Conservation (phyloP, 1,140 invertebrate species). For the Armadillidium nasatum region DNA sequence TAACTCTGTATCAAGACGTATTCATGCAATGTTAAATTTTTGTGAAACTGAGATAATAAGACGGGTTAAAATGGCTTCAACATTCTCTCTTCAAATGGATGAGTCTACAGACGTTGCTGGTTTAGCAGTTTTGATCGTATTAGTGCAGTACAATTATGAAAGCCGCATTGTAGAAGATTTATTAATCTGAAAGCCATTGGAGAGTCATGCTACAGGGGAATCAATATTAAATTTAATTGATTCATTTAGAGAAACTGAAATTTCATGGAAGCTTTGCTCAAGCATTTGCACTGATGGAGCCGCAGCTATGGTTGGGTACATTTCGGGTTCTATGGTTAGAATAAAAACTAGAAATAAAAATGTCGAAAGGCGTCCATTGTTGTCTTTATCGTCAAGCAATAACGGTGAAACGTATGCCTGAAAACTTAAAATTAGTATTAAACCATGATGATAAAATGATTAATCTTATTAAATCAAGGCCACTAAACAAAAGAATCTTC, state of each 20-base stretch:
- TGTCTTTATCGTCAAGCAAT: slow-evolving; percentile 45
- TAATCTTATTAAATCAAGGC: slow-evolving; percentile 45
- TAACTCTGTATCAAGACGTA: slow-evolving; percentile 40
- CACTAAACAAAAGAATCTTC: slow-evolving; percentile 45
- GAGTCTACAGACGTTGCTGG: slow-evolving; percentile 45
- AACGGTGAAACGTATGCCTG: slow-evolving; percentile 39
- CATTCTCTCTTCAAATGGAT: slow-evolving; percentile 44
- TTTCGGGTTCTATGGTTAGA: slow-evolving; percentile 41
- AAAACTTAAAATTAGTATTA: slow-evolving; percentile 38
- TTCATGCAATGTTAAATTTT: slow-evolving; percentile 41
- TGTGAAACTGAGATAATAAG: slow-evolving; percentile 39
- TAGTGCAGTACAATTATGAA: slow-evolving; percentile 42
- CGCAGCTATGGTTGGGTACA: slow-evolving; percentile 43
- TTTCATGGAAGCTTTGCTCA: slow-evolving; percentile 42
- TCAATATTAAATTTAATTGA: slow-evolving; percentile 38
- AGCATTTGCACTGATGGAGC: slow-evolving; percentile 47
- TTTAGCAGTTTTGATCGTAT: slow-evolving; percentile 40
- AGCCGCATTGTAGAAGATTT: slow-evolving; percentile 44
- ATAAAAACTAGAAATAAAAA: slow-evolving; percentile 41
- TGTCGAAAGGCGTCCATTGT: slow-evolving; percentile 44
- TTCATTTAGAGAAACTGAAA: slow-evolving; percentile 23
- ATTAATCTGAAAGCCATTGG: slow-evolving; percentile 31
- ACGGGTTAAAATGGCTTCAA: slow-evolving; percentile 37
- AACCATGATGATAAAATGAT: slow-evolving; percentile 42
- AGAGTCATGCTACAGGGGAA: slow-evolving; percentile 33